Conservation (phyloP, 64 coral and sea anemone species). For the Pachyseris speciosa region DNA sequence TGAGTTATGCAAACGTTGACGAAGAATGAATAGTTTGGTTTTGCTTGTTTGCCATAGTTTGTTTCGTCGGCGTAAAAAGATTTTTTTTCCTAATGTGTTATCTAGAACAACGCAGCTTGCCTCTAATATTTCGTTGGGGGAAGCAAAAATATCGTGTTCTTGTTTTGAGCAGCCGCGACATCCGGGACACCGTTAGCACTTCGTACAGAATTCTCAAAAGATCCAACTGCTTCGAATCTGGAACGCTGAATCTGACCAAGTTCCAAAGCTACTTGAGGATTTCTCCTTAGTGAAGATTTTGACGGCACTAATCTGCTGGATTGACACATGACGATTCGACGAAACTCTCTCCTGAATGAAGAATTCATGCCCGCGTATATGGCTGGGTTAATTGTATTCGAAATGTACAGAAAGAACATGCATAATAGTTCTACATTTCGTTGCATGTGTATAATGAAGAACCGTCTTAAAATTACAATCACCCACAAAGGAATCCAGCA, state of each 20-base stretch:
- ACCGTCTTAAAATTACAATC: conserved; percentile 23
- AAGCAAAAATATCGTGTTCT: too few species aligned
- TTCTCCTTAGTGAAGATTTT: background rate
- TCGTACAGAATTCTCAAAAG: background rate
- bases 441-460: background rate
- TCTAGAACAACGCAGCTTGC: too few species aligned
- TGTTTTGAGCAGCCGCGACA: background rate
- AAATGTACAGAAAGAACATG: conserved; percentile 40
- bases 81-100: too few species aligned
- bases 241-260: background rate
- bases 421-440: conserved; percentile 32
- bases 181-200: background rate
- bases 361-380: conserved; percentile 46
- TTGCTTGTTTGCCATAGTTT: too few species aligned
- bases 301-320: background rate
- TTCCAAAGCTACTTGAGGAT: background rate
- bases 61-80: too few species aligned
- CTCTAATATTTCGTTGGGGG: too few species aligned
- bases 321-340: background rate
- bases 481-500: conserved; percentile 37
- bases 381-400: conserved; percentile 18
- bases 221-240: background rate
- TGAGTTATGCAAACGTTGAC: too few species aligned
- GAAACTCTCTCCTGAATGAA: conserved; percentile 17
- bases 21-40: too few species aligned